Conservation (phyloP, 2,113 vertebrate species). For the Cephalopterus ornatus region DNA sequence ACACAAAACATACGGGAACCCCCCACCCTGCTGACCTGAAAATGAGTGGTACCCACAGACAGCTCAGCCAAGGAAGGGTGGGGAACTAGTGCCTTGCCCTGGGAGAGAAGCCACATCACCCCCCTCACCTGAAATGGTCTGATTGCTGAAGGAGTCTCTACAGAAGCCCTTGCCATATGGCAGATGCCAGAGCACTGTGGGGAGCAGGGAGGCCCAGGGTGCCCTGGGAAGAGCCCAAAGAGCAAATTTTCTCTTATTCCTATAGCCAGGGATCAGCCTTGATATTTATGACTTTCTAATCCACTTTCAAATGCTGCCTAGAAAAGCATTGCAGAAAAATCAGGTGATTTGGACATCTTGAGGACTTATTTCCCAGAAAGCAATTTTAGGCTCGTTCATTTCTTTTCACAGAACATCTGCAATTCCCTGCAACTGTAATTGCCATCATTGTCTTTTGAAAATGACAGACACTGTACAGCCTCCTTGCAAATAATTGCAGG, state of each 20-base stretch:
- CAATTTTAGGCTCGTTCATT: background rate
- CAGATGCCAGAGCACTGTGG: background rate
- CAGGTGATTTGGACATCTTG: background rate
- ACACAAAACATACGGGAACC: background rate
- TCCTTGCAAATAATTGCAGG: background rate
- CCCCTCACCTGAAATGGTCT: background rate
- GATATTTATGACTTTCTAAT: background rate
- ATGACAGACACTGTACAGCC: background rate
- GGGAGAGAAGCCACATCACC: background rate
- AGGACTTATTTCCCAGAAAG: background rate
- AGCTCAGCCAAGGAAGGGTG: background rate
- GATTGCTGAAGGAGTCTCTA: background rate
- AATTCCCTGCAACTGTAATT: background rate
- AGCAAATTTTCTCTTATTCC: background rate
- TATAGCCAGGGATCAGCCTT: background rate
- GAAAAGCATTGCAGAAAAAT: background rate
- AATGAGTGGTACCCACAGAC: fast-evolving
- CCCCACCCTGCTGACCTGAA: background rate
- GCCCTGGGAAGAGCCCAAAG: background rate
- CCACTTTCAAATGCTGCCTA: background rate
- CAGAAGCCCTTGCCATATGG: background rate
- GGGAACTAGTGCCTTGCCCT: background rate
- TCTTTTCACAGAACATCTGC: background rate
- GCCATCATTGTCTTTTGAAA: background rate
- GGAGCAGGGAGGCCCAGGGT: background rate